Conservation (phyloP, 2,113 vertebrate genomes). For the Nycticorax nycticorax region DNA sequence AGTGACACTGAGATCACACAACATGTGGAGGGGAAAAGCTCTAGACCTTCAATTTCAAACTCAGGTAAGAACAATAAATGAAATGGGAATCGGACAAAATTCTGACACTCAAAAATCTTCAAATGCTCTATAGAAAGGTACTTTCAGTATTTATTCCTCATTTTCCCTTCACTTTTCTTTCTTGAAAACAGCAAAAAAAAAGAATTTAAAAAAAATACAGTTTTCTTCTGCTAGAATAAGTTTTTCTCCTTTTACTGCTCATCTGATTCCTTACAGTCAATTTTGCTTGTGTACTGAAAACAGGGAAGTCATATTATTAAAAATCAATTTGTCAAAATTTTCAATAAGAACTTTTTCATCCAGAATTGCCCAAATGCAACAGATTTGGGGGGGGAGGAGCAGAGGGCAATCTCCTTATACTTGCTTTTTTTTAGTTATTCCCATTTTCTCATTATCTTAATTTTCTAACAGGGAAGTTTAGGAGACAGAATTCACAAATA, state of each 20-base stretch:
- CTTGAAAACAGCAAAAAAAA: not conserved
- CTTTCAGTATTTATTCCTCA: not conserved
- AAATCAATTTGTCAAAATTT: not conserved
- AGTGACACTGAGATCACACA: not conserved
- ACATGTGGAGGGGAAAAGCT: not conserved
- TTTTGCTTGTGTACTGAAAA: not conserved
- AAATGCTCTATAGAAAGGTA: not conserved
- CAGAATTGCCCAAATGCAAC: not conserved
- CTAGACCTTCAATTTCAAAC: not conserved
- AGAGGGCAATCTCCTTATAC: not conserved
- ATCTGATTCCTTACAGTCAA: not conserved
- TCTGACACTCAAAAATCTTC: not conserved
- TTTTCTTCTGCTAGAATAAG: not conserved
- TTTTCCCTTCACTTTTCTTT: not conserved
- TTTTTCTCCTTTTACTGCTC: not conserved
- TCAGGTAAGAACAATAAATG: not conserved
- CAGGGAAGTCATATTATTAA: not conserved
- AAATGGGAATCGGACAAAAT: not conserved
- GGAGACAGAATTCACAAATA: not conserved
- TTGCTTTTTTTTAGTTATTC: not conserved
- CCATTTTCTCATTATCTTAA: not conserved
- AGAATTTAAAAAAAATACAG: not conserved
- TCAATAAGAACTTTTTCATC: not conserved
- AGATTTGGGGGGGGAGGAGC: not conserved
- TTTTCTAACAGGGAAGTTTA: not conserved